Evolutionary conservation across 2,888 invertebrate genomes (phyloP), one percentile per base, ranked within the genome.

Genomic region (Pharmacophagus antenor): DNA sequence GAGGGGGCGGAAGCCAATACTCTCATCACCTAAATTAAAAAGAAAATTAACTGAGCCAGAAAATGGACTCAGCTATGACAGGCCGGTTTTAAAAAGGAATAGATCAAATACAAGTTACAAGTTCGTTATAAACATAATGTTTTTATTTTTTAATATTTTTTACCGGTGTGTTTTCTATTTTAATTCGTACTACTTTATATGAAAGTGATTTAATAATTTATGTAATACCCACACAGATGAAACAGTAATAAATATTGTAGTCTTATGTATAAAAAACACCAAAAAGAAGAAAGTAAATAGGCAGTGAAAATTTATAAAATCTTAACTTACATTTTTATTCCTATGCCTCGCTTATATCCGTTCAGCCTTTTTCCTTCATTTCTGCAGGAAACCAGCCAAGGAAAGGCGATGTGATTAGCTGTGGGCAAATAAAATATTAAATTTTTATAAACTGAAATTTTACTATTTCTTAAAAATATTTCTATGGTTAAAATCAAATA

Each of bases 341-440:
- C 67, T 76, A 65, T 73, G 68, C 82, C 76, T 61, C 70, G 64
- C 72, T 63, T 67, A 67, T 77, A 77, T 74, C 67, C 66, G 64
- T 78, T 88, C 83, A 89, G 75, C 89, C 88, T 79, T 89, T 89
- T 76, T 84, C 88, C 79, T 74, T 88, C 89, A 88, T 90, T 71
- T 86, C 88, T 82, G 68, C 64, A 46, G 70, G 70, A 64, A 63
- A 66, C 65, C 67, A 73, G 68, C 56, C 75, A 74, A 76, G 70
- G 63, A 62, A 70, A 70, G 70, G 64, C 57, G 70, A 49, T 67
- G 64, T 67, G 57, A 71, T 60, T n/a, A 67, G 64, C 88, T 88
- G 83, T 46, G 58, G 62, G 71, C 71, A 64, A 70, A 63, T 64
- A 23, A 61, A 57, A 41, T 31, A 22, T 20, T 10, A 25, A 25